Evolutionary conservation across 2,797 vertebrate species (phyloP).

Genomic region (Valencia hispanica): DNA sequence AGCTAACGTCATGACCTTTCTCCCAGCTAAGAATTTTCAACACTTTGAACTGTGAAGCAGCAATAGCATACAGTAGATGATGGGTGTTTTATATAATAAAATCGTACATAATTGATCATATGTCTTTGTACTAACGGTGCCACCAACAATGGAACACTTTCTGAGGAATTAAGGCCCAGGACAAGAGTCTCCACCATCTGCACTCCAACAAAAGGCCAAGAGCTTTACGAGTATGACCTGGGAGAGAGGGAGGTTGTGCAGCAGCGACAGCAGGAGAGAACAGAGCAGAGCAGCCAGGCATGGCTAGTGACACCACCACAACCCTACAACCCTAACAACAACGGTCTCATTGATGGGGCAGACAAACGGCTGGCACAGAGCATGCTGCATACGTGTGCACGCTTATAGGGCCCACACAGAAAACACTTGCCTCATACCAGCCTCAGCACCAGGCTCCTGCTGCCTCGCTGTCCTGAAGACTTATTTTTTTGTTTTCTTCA

Average conservation of each 20-base stretch:
- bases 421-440: conserved; percentile 85
- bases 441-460: conserved; percentile 76
- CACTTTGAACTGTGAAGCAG: neutral
- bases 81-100: neutral
- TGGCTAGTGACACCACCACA: conserved; percentile 65
- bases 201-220: conserved; percentile 62
- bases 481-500: conserved; percentile 25
- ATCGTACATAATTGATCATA: neutral
- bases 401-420: conserved; percentile 40
- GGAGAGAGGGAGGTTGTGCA: conserved; percentile 28
- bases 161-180: conserved; percentile 16
- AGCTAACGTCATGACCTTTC: neutral
- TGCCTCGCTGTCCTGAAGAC: conserved; percentile 57
- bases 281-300: conserved; percentile 49
- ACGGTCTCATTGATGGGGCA: conserved; percentile 67
- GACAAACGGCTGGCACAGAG: conserved; percentile 70
- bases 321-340: conserved; percentile 59
- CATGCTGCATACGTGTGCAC: conserved; percentile 64
- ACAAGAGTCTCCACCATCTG: conserved; percentile 63
- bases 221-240: conserved; percentile 34
- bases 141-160: conserved; percentile 11
- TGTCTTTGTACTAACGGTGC: neutral
- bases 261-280: conserved; percentile 38
- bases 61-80: neutral
- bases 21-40: neutral